Percentiles rank a stretch among this genome's conserved stretches.
These are phyloP conservation scores for Wasmannia auropunctata DNA, from an alignment of 1,140 invertebrate genomes.

Conservation along the genomic window DNA sequence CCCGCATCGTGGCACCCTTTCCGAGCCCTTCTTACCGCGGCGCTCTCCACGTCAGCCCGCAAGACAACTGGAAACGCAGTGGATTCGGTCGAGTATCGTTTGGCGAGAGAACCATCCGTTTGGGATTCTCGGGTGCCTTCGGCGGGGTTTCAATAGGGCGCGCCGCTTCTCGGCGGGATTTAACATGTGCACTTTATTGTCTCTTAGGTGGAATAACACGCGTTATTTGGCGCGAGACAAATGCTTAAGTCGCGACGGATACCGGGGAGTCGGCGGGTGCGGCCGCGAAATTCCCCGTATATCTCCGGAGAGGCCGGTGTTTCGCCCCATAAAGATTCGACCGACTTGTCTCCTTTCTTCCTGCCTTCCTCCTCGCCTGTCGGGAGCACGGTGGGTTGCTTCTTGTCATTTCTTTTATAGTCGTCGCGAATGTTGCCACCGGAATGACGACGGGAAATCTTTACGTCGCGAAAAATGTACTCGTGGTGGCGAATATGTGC, in stretches of 20 bases:
- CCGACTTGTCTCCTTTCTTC: slow-evolving; percentile 18
- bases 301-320: slow-evolving; percentile 51
- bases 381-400: slow-evolving; percentile 33
- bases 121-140: slow-evolving; percentile 1
- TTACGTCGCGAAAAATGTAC: background rate
- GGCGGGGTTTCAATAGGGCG: background rate
- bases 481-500: background rate
- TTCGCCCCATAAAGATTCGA: slow-evolving; percentile 64
- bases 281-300: slow-evolving; percentile 58
- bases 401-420: slow-evolving; percentile 62
- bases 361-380: slow-evolving; percentile 4
- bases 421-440: slow-evolving; percentile 41
- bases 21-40: background rate
- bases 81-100: slow-evolving; percentile 60
- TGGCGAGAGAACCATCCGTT: slow-evolving; percentile 53
- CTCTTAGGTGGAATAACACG: slow-evolving; percentile 76
- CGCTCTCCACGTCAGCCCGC: slow-evolving; percentile 39
- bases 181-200: slow-evolving; percentile 77
- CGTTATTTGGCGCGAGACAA: slow-evolving; percentile 77
- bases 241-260: slow-evolving; percentile 71
- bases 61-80: slow-evolving; percentile 61
- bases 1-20: slow-evolving; percentile 22
- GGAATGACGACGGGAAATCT: slow-evolving; percentile 32
- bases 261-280: slow-evolving; percentile 35
- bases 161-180: slow-evolving; percentile 49